Evolutionary conservation across 2,888 invertebrate genomes (phyloP), one percentile per base, ranked within the genome.

Genomic region (Synanthedon myopaeformis): DNA sequence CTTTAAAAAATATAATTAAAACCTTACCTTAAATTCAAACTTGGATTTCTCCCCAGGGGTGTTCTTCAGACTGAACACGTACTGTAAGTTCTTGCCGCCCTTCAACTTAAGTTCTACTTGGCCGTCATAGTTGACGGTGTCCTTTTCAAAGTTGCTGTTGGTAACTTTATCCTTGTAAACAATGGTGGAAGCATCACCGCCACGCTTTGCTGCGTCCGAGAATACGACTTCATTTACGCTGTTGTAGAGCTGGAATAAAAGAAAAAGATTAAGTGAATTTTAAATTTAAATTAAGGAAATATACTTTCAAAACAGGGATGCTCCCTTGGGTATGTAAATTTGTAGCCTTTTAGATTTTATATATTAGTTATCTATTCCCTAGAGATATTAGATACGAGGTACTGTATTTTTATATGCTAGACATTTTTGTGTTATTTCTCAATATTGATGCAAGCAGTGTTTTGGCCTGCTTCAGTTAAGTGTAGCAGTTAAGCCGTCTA

Each of bases 181-280:
- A 58, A 87, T 69, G 52, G 62, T 72, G 14, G 86, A 85, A 0
- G 74, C 76, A 0, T 69, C 60, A 0, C 69, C 79, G 8, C 84
- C 85, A 1, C 82, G 82, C 51, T 81, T 79, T 3, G 70, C 59
- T 0, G 83, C 74, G 54, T 86, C 86, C 0, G 80, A 74, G 10
- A 86, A 57, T 0, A 71, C 23, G 0, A 77, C 51, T 5, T 81
- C 72, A 0, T 65, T 72, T 23, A 78, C 63, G 0, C 85, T 83
- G 49, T 76, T 82, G 62, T 69, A 65, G 0, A 72, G 63, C 85
- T 85, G 42, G 8, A 50, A 55, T 52, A 10, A 23, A 2, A 51
- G 41, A 28, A n/a, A 10, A 10, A 8, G 10, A 2, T 35, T 6
- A 28, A 28, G 28, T 28, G 1, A 6, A 8, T 6, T 35, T 35